Base-by-base conservation (phyloP, 1,140 invertebrate species). In the Varroa destructor region DNA sequence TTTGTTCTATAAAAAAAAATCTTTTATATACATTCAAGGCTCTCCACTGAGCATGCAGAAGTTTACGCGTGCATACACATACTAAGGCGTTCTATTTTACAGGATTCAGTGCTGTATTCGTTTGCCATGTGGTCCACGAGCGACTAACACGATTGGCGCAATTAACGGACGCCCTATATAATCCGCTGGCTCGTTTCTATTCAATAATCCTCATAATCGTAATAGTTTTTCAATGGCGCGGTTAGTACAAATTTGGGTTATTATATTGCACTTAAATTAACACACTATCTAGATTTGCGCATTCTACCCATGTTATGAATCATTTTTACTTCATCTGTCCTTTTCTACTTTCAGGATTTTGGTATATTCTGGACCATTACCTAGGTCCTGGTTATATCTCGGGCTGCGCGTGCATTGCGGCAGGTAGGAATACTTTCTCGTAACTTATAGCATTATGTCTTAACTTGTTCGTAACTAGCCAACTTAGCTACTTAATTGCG, bases 161-260 rank as follows among this genome's bases (percentile, higher is more conserved):
- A 5, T 14, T 12, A 46, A 37, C 40, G 40, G 61, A 67, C 37
- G 61, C 46, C 2, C 12, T 67, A 12, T 67, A 67, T 37, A 67
- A 67, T 46, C 61, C 61, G 61, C 61, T 67, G 61, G 61, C 61
- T 25, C 61, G 61, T 12, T 37, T 67, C 1, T 67, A 67, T 8
- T 67, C 61, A 46, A 67, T 67, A 40, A 2, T 67, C 12, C 61
- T 67, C 61, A 67, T 67, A n/a, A 67, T 67, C 36, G 46, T 67
- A 12, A 67, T 67, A 12, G 37, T 67, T 46, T 67, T 67, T 37
- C 61, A 67, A 67, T 67, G 61, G 61, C 40, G 61, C 12, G 61
- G 61, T 67, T 1, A 67, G 61, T 12, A 14, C 40, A 51, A 5
- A 51, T 51, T 8, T 51, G 8, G 3, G 8, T 51, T 51, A 8